Evolutionary conservation across 92 coral and sea anemone genomes (phyloP).

Genomic region (Epizoanthus scotinus): DNA sequence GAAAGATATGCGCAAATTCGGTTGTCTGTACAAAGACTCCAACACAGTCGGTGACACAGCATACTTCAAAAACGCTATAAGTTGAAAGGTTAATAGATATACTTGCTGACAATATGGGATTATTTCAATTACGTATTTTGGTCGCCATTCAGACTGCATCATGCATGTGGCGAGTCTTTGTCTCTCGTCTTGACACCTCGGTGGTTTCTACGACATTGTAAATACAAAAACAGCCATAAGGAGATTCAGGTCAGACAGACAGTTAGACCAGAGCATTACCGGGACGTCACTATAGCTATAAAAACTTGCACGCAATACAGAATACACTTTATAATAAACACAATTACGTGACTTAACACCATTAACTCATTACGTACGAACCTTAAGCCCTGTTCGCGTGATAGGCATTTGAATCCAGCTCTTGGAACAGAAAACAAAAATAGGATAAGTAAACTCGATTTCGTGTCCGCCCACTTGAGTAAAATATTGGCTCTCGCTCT

Average conservation of each 20-base stretch:
- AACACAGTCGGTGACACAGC: not conserved
- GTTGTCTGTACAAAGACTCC: not conserved
- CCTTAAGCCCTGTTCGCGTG: not conserved
- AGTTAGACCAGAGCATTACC: not conserved
- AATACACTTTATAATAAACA: not conserved
- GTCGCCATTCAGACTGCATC: too few species aligned
- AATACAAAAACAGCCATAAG: too few species aligned
- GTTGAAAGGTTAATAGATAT: not conserved
- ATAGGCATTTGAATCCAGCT: too few species aligned
- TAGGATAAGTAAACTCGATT: not conserved
- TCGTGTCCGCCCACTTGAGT: constrained; percentile 19
- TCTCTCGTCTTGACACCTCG: too few species aligned
- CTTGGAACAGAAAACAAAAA: not conserved
- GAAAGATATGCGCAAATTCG: constrained; percentile 2
- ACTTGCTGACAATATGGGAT: too few species aligned
- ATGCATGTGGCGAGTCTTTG: too few species aligned
- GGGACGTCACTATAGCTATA: not conserved
- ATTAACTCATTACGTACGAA: too few species aligned
- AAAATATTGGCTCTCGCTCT: constrained; percentile 10
- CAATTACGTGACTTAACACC: constrained; percentile 21
- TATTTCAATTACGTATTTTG: too few species aligned
- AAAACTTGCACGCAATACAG: constrained; percentile 3
- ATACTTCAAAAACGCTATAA: not conserved
- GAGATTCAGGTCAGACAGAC: too few species aligned
- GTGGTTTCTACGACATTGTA: too few species aligned